Evolutionary conservation across 1,140 invertebrate genomes (phyloP).

Genomic region (Leptopilina clavipes): DNA sequence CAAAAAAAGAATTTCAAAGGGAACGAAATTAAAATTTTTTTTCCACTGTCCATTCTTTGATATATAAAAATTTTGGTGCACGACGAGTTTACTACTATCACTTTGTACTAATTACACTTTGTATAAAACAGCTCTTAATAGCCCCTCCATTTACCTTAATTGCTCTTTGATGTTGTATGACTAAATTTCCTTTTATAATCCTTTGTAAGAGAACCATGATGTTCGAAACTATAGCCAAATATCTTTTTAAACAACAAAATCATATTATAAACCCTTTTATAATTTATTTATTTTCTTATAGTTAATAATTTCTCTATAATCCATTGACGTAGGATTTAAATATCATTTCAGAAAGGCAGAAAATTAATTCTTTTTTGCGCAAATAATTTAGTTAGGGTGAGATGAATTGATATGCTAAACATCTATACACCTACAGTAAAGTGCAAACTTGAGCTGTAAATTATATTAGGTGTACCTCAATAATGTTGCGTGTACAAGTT

Average conservation of each 20-base stretch:
- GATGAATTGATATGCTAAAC: neutral
- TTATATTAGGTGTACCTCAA: constrained; percentile 1
- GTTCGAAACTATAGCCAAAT: neutral
- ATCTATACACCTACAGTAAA: neutral
- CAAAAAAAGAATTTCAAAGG: neutral
- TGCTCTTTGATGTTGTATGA: constrained; percentile 8
- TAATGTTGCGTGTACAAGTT: neutral
- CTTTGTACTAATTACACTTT: neutral
- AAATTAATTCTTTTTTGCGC: neutral
- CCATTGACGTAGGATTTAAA: no score
- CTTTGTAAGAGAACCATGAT: neutral
- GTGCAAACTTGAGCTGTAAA: neutral
- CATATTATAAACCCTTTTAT: no score
- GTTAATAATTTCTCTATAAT: no score
- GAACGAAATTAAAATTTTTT: neutral
- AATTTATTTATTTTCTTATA: no score
- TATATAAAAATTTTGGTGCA: no score
- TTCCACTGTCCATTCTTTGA: neutral
- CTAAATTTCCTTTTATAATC: neutral
- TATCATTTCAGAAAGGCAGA: no score
- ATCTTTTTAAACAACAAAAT: no score
- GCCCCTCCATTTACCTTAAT: constrained; percentile 9
- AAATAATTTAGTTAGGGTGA: neutral
- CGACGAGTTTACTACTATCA: no score
- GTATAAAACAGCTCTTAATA: neutral